Percentiles rank a stretch among this genome's conserved stretches.
These are phyloP conservation scores for Lysandra coridon DNA, from an alignment of 2,888 invertebrate species.

Conservation along the genomic window DNA sequence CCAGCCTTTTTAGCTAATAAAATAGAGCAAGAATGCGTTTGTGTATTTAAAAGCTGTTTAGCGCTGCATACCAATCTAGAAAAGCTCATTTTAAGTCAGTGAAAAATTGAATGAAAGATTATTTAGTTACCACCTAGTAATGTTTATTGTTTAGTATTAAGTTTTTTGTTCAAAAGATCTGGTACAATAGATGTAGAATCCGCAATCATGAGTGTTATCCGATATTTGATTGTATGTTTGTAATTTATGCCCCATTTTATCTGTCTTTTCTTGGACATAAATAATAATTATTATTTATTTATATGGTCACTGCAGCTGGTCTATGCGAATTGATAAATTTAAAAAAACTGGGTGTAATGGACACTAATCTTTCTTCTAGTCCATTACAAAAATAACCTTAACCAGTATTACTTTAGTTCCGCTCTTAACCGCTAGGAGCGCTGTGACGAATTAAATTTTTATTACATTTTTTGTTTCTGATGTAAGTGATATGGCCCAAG, in stretches of 20 bases:
- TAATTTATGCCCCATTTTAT: not conserved
- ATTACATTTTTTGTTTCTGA: not conserved
- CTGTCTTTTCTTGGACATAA: not conserved
- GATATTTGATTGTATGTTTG: not conserved
- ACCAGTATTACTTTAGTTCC: not conserved
- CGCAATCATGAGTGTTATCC: not conserved
- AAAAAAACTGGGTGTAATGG: too few species aligned
- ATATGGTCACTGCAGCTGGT: too few species aligned
- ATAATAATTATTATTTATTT: not conserved
- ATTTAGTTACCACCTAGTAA: not conserved
- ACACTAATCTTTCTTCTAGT: too few species aligned
- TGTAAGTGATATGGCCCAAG: not conserved
- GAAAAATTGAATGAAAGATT: not conserved
- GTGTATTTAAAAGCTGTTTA: not conserved
- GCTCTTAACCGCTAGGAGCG: not conserved
- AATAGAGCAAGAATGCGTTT: not conserved
- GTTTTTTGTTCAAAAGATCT: conserved; percentile 20
- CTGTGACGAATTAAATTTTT: not conserved
- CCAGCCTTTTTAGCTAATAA: conserved; percentile 4
- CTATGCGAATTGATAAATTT: too few species aligned
- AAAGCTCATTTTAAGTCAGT: not conserved
- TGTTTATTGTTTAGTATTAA: conserved; percentile 25
- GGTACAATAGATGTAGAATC: conserved; percentile 4
- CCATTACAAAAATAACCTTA: not conserved
- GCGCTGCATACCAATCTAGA: not conserved